Conservation (phyloP, 2,113 vertebrate species). For the Etia nguti region DNA sequence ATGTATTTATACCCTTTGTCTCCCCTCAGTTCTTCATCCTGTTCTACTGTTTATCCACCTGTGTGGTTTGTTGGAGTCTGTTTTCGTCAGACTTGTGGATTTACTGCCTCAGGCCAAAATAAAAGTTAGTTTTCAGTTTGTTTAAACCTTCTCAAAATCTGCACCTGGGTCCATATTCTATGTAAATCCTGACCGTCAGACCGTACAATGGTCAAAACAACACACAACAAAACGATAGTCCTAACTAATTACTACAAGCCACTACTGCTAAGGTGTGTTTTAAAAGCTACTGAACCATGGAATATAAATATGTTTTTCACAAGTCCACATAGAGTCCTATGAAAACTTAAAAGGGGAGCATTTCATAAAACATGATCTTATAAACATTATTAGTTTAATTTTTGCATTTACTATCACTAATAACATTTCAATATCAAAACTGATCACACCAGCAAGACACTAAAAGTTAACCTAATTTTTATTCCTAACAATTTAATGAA, state of each 20-base stretch:
- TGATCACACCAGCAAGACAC: neutral
- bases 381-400: neutral
- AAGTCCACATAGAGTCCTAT: neutral
- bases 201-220: neutral
- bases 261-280: neutral
- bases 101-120: accelerated
- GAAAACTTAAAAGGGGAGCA: neutral
- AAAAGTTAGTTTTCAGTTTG: neutral
- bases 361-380: neutral
- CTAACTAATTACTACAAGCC: neutral
- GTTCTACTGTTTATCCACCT: neutral
- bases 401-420: neutral
- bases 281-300: neutral
- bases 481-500: neutral
- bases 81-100: neutral
- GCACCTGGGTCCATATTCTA: accelerated
- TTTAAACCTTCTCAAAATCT: neutral
- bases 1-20: neutral
- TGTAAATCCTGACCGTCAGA: neutral
- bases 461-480: neutral
- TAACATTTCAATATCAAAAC: neutral
- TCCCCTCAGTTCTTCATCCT: neutral
- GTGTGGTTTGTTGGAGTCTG: neutral
- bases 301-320: neutral
- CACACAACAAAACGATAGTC: neutral